These are phyloP conservation scores for Onychomys arenicola DNA, from an alignment of 2,797 vertebrate genomes.

Conservation along the genomic window DNA sequence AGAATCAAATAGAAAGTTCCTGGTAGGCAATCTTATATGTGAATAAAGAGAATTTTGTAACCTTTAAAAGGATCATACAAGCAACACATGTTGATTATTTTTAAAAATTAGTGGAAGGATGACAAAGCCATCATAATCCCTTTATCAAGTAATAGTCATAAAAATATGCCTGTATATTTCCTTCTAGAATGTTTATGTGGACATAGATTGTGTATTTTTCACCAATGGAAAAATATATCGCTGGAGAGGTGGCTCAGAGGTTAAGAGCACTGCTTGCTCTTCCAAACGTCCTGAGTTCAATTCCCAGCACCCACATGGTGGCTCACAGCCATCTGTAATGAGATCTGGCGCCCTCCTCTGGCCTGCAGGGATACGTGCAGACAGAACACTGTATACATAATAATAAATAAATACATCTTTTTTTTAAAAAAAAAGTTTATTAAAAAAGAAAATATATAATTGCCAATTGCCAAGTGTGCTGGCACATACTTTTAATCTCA, in stretches of 20 bases:
- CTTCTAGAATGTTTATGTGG: background rate
- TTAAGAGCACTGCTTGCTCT: no score
- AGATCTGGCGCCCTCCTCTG: no score
- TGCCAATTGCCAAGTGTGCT: background rate
- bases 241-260: no score
- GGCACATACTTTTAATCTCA: background rate
- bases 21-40: background rate
- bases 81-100: background rate
- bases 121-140: background rate
- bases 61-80: background rate
- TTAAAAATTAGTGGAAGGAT: background rate
- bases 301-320: no score
- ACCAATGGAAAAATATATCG: background rate
- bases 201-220: background rate
- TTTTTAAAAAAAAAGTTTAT: no score
- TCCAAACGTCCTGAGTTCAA: no score
- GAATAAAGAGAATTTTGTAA: background rate
- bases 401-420: no score
- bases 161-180: background rate
- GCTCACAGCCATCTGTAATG: no score
- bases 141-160: background rate
- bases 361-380: no score
- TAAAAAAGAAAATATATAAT: no score
- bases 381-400: no score
- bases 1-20: background rate